Evolutionary conservation across 2,888 invertebrate genomes (phyloP).

Genomic region (Polyploca ridens): DNA sequence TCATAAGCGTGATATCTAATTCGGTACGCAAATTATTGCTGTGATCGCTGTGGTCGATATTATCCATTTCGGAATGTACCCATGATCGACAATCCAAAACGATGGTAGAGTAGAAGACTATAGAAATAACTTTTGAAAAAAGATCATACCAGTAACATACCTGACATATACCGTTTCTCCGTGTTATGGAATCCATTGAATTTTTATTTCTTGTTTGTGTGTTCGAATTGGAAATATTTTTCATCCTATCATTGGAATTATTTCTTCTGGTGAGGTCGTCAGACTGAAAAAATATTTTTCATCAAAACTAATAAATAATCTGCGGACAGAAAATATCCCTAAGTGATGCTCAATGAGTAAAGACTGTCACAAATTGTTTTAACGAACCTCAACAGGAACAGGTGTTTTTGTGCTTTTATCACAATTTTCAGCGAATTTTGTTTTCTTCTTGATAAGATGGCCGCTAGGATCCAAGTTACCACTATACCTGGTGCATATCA

Average conservation of each 20-base stretch:
- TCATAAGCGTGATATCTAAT: no score
- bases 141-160: slow-evolving; percentile 16
- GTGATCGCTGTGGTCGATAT: no score
- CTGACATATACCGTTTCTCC: slow-evolving; percentile 36
- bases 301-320: background rate
- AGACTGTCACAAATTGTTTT: no score
- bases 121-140: no score
- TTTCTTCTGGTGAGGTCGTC: background rate
- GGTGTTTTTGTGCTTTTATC: slow-evolving; percentile 17
- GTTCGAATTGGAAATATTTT: background rate
- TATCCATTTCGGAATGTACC: no score
- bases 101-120: no score
- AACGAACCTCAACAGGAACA: background rate
- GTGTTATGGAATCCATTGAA: background rate
- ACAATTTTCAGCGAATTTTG: slow-evolving; percentile 27
- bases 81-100: no score
- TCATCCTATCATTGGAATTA: background rate
- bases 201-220: background rate
- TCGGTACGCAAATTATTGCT: no score
- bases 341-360: no score
- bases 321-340: no score
- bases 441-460: slow-evolving; percentile 9
- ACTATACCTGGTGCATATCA: slow-evolving; percentile 47
- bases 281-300: background rate
- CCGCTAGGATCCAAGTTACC: slow-evolving; percentile 38